Evolutionary conservation across 2,888 invertebrate species (phyloP).

Genomic region (Conistra vaccinii): DNA sequence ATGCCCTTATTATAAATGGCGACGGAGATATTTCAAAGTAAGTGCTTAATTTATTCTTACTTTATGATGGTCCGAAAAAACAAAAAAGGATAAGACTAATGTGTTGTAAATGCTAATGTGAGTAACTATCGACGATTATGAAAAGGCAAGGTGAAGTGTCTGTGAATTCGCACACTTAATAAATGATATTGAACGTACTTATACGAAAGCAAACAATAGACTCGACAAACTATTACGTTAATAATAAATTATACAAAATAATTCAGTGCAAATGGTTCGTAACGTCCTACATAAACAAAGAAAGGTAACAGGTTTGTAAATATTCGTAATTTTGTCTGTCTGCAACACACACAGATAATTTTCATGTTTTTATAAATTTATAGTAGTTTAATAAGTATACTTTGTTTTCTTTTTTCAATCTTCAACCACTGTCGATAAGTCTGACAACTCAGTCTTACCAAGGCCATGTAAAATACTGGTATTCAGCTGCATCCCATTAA

Average conservation of each 20-base stretch:
- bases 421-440: background rate
- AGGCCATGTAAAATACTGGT: background rate
- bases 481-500: background rate
- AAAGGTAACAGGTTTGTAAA: slow-evolving; percentile 24
- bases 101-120: no score
- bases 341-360: background rate
- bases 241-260: background rate
- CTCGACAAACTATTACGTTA: background rate
- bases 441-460: background rate
- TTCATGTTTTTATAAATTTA: background rate
- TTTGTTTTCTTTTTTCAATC: background rate
- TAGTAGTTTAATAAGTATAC: background rate
- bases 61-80: background rate
- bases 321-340: background rate
- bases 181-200: background rate
- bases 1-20: slow-evolving; percentile 79
- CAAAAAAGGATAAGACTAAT: background rate
- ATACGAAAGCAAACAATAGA: background rate
- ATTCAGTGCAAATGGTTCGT: slow-evolving; percentile 4
- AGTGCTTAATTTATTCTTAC: slow-evolving; percentile 59
- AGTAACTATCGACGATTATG: background rate
- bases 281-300: slow-evolving; percentile 9
- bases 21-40: slow-evolving; percentile 80
- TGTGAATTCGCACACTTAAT: background rate
- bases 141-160: background rate